These are phyloP conservation scores for Heteropelma amictum DNA, from an alignment of 2,888 invertebrate species.

Conservation along the genomic window DNA sequence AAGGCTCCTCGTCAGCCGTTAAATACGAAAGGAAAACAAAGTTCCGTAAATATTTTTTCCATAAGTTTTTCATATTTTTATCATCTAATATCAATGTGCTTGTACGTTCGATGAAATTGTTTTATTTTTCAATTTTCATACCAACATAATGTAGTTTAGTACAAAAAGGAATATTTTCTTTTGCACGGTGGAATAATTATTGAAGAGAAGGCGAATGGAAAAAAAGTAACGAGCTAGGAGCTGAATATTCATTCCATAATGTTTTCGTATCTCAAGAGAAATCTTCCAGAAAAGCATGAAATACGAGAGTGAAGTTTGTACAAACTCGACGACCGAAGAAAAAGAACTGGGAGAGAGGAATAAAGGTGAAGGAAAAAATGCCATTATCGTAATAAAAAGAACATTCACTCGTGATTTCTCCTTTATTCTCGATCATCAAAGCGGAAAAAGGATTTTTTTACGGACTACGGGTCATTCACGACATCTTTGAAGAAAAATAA, in stretches of 20 bases:
- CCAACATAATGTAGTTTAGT: too few species aligned
- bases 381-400: not conserved
- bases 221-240: not conserved
- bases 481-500: too few species aligned
- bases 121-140: too few species aligned
- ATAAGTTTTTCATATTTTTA: too few species aligned
- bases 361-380: not conserved
- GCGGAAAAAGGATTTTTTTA: not conserved
- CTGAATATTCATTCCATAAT: constrained; percentile 21
- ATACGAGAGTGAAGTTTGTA: not conserved
- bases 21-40: too few species aligned
- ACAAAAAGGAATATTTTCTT: too few species aligned
- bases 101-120: too few species aligned
- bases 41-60: too few species aligned
- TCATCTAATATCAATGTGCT: too few species aligned
- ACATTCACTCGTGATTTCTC: not conserved
- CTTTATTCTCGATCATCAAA: not conserved
- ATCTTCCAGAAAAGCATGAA: constrained; percentile 16
- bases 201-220: not conserved
- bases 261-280: constrained; percentile 44
- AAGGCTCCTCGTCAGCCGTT: too few species aligned
- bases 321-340: not conserved
- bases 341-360: not conserved
- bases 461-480: too few species aligned
- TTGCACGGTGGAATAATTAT: not conserved